Conservation (phyloP, 2,113 vertebrate species). For the Chlorodrepanis virens region DNA sequence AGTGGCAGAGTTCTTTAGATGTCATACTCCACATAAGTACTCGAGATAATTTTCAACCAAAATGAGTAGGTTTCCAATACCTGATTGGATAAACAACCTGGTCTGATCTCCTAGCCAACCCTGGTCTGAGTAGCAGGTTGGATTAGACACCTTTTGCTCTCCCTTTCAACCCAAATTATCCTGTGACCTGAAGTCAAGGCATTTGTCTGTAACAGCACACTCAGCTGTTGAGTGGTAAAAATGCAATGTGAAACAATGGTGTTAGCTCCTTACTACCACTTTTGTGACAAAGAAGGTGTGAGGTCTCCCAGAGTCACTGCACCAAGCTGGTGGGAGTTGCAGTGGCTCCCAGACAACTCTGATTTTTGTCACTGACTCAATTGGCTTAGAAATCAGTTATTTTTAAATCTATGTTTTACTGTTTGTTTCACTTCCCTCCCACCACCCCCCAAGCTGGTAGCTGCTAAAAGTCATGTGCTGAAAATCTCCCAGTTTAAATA, state of each 20-base stretch:
- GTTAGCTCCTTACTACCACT: neutral
- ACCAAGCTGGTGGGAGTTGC: neutral
- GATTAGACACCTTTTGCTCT: neutral
- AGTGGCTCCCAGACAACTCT: neutral
- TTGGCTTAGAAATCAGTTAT: neutral
- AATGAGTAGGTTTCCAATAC: neutral
- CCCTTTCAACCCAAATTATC: neutral
- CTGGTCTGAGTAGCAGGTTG: neutral
- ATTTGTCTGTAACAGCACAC: neutral
- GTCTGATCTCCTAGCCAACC: neutral
- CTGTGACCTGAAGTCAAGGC: neutral
- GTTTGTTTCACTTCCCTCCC: neutral
- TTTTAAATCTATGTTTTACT: neutral
- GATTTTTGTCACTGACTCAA: neutral
- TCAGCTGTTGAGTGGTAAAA: neutral
- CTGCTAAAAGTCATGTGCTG: neutral
- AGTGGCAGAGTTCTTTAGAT: neutral
- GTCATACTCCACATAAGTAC: neutral
- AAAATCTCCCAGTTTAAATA: neutral
- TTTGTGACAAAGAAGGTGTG: neutral
- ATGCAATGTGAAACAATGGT: neutral
- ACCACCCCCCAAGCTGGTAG: fast-evolving
- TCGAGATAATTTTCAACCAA: neutral
- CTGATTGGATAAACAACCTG: neutral
- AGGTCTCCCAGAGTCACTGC: neutral